Base-by-base conservation (phyloP, 2,888 invertebrate genomes). In the Trimorus sp. region DNA sequence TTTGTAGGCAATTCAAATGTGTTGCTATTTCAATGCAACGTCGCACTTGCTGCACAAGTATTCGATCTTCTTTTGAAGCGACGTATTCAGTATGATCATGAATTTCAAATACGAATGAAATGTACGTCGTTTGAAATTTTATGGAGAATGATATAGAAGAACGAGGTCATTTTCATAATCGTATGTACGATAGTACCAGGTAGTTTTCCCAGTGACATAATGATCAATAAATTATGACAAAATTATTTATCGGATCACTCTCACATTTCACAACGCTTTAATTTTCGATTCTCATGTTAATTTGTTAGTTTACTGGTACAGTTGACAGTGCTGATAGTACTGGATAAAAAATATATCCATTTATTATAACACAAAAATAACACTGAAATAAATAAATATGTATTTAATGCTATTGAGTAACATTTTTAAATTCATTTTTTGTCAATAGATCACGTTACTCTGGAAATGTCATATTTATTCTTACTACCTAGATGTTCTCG, bases 51-150 rank as follows among this genome's bases (percentile, higher is more conserved):
- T 38, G 60, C 48, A 40, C 70, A 56, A 66, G 75, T 58, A 78
- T 79, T 82, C 82, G 68, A 82, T 82, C 79, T 83, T 70, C 60
- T 78, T 78, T 80, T 75, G 68, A 75, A 70, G 71, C 48, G 70
- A 79, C 71, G 62, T 63, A 83, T 79, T 83, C 79, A 60, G 66
- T 54, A 56, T 76, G 79, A 82, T 76, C 79, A 83, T 83, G 79
- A 82, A 83, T 83, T 83, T 83, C 70, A 83, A 83, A 71, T 83
- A 48, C 58, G 79, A 68, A 71, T 62, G 71, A 82, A 82, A 82
- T 79, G 75, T 68, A 82, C 45, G 76, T 82, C 75, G 79, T 76
- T 82, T 71, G 68, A 79, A 82, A 79, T 82, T 82, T 79, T 79
- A 79, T 79, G 74, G 66, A 69, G 37, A 79, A 82, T 63, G 59